Base-by-base conservation (phyloP, 2,113 vertebrate genomes). In the Phyllopteryx taeniolatus region DNA sequence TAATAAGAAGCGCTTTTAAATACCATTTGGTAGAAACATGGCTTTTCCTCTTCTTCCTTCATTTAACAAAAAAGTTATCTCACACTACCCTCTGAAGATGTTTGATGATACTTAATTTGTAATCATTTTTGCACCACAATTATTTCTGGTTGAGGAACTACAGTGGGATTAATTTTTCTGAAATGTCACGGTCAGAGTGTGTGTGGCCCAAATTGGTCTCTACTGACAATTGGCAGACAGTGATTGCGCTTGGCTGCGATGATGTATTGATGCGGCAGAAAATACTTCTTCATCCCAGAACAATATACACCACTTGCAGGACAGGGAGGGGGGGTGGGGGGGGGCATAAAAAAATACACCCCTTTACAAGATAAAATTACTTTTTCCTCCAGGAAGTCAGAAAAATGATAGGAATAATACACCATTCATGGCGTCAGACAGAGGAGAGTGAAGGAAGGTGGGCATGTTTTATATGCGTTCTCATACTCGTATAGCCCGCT, bases 291-390 rank as follows among this genome's bases (percentile, higher is more conserved):
- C 82, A 61, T 85, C 77, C 84, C 75, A 68, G 77, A 84, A 81
- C 85, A 88, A 89, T 83, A 74, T 79, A 74, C 76, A 74, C 75
- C 77, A 82, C 83, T 83, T 72, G 13, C 61, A 79, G 82, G 79
- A 84, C 49, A 49, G 66, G 9, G 3, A 2, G 9, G 54, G 20
- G 20, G 9, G 3, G 9, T 17, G 19, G 8, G 9, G 3, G 9
- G 9, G 54, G 20, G 20, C 1, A 65, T 64, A 59, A 68, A 79
- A 85, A 89, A 89, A 88, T 51, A 76, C 73, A 85, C 81, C 68
- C 80, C 85, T 86, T 87, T 90, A 90, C 86, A 76, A 89, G 85
- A 91, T 86, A 91, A 91, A 92, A 91, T 92, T 86, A 92, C 92
- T 92, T 91, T 90, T 82, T 87, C 76, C 83, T 62, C 66, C 80